Conservation (phyloP, 2,888 invertebrate species). For the Balanococcus diminutus region DNA sequence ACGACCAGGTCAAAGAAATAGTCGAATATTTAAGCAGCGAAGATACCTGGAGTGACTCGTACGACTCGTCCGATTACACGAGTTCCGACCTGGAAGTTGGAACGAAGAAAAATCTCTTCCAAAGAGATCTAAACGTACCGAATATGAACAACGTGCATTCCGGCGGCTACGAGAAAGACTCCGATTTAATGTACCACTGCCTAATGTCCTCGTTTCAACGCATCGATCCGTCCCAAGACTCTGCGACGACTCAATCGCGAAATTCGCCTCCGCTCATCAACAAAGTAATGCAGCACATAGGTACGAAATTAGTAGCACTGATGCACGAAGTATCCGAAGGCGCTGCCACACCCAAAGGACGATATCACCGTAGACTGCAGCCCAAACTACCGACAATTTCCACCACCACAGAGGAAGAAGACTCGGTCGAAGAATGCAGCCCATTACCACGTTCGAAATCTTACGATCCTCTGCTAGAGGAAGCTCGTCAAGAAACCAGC, state of each 20-base stretch:
- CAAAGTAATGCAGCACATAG: slow-evolving; percentile 91
- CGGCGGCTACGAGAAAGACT: slow-evolving; percentile 66
- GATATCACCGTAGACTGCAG: slow-evolving; percentile 65
- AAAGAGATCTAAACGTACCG: neutral
- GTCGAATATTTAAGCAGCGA: slow-evolving; percentile 91
- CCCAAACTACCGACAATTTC: slow-evolving; percentile 61
- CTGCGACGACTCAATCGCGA: slow-evolving; percentile 64
- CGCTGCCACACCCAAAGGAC: slow-evolving; percentile 57
- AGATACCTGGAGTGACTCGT: slow-evolving; percentile 92
- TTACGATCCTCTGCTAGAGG: slow-evolving; percentile 77
- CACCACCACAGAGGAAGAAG: slow-evolving; percentile 69
- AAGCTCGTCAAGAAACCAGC: slow-evolving; percentile 72
- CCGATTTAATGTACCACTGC: slow-evolving; percentile 85
- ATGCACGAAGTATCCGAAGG: slow-evolving; percentile 88
- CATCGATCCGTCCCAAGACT: slow-evolving; percentile 65
- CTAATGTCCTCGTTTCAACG: slow-evolving; percentile 83
- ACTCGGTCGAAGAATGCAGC: slow-evolving; percentile 69
- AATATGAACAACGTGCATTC: neutral
- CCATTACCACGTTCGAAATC: slow-evolving; percentile 79
- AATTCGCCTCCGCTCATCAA: slow-evolving; percentile 84
- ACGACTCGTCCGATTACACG: slow-evolving; percentile 90
- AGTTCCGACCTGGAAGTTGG: slow-evolving; percentile 81
- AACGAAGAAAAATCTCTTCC: slow-evolving; percentile 67
- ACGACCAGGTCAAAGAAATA: slow-evolving; percentile 88
- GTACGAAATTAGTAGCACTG: slow-evolving; percentile 81